A percentile compares a stretch with the other conserved stretches of the same genome.
Evolutionary conservation across 2,797 vertebrate genomes (phyloP).

Genomic region (Gymnothorax javanicus): DNA sequence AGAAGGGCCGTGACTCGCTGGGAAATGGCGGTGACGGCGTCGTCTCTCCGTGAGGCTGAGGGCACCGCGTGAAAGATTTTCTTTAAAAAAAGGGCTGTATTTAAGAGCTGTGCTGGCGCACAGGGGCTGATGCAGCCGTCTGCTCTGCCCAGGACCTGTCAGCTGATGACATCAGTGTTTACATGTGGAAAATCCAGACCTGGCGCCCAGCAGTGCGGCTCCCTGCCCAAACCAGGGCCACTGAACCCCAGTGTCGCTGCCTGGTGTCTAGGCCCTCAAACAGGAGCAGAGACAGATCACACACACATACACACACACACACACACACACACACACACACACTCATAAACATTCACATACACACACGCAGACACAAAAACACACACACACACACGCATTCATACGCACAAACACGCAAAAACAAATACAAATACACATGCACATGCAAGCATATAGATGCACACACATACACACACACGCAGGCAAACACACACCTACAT

Average conservation of each 20-base stretch:
- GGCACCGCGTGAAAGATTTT: neutral
- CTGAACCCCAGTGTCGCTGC: constrained; percentile 26
- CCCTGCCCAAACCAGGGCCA: neutral
- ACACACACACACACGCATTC: neutral
- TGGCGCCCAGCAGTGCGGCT: constrained; percentile 52
- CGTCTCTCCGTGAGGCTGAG: neutral
- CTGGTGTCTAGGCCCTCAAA: constrained; percentile 52
- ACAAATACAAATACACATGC: neutral
- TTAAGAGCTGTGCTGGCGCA: neutral
- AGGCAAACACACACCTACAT: neutral
- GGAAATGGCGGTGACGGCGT: neutral
- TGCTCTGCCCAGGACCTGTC: constrained; percentile 36
- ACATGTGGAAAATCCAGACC: constrained; percentile 50
- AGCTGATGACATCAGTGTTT: constrained; percentile 49
- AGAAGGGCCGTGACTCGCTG: neutral
- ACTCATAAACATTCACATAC: neutral
- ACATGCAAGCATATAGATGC: neutral
- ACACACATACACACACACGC: neutral
- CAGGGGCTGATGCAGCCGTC: neutral
- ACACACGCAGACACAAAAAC: neutral
- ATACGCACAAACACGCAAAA: too few relatives aligned
- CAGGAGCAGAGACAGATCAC: constrained; percentile 37
- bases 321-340: neutral
- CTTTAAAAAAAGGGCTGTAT: neutral
- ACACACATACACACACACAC: neutral